Base-by-base conservation (phyloP, 2,113 vertebrate species). In the Eulacestoma nigropectus region DNA sequence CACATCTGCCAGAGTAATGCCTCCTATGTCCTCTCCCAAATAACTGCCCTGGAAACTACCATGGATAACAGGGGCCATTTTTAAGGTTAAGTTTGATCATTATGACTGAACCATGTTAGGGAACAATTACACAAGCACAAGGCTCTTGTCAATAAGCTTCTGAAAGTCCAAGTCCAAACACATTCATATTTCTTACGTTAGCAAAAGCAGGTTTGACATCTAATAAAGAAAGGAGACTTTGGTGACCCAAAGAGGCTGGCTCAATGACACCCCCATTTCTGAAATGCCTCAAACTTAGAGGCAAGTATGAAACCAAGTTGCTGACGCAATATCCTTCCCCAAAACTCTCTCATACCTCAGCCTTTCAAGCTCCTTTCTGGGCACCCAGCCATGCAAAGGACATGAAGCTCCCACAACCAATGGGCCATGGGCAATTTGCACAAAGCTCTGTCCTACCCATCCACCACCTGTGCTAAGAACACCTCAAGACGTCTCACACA, bases 1-100 rank as follows among this genome's bases (percentile, higher is more conserved):
- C 93, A 69, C 81, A 91, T 69, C 87, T 94, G 77, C 87, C 87
- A 63, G 25, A 80, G 82, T 16, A 67, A 94, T 30, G 50, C 63
- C 33, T 81, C 64, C 76, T 33, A 21, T 19, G 37, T 78, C 50
- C 52, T 87, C 60, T 89, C 52, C 56, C 67, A 68, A n/a, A 23
- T 42, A 68, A 76, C 13, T 9, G 9, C 30, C 57, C 89, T 26
- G 9, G 56, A 78, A 94, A 56, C 35, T 14, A 32, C 42, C 2
- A 0, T 5, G 56, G 42, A 53, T 47, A 90, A 63, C 15, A 52
- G 30, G 23, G 16, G 6, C 6, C 10, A 7, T n/a, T 90, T 76
- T 57, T 50, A 39, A 63, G 44, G 56, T 62, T 81, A 77, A 44
- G 6, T 9, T 3, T 2, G 33, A 42, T 84, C 47, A 3, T 44